Evolutionary conservation across 2,797 vertebrate genomes (phyloP).

Genomic region (Synaphobranchus kaupii): DNA sequence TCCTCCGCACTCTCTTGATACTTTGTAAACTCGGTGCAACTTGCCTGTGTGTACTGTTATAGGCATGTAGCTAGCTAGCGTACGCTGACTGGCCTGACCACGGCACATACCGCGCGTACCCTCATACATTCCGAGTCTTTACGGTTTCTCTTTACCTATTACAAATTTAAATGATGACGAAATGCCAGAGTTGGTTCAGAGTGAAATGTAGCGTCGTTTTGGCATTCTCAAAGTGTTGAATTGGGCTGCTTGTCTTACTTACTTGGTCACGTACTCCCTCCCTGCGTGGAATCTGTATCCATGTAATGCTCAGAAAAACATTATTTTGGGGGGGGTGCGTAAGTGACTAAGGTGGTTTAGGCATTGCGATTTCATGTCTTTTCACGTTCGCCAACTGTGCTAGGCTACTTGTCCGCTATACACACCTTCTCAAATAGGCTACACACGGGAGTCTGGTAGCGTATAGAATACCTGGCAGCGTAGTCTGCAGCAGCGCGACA

Average conservation of each 20-base stretch:
- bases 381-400: background rate
- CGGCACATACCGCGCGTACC: background rate
- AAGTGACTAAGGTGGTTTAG: background rate
- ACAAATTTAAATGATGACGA: background rate
- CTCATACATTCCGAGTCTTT: background rate
- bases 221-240: background rate
- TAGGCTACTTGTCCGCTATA: background rate
- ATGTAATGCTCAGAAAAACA: background rate
- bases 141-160: background rate
- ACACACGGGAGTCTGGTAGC: background rate
- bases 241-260: background rate
- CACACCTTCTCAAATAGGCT: background rate
- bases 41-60: slow-evolving; percentile 71
- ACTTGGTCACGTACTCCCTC: background rate
- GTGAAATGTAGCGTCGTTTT: background rate
- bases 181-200: background rate
- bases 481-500: background rate
- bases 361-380: background rate
- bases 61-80: slow-evolving; percentile 7
- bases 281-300: background rate
- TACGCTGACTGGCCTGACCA: background rate
- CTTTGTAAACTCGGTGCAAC: slow-evolving; percentile 84
- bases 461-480: background rate
- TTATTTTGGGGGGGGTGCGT: background rate
- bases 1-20: slow-evolving; percentile 65